Evolutionary conservation across 2,888 invertebrate species (phyloP).

Genomic region (Drosophila recens): DNA sequence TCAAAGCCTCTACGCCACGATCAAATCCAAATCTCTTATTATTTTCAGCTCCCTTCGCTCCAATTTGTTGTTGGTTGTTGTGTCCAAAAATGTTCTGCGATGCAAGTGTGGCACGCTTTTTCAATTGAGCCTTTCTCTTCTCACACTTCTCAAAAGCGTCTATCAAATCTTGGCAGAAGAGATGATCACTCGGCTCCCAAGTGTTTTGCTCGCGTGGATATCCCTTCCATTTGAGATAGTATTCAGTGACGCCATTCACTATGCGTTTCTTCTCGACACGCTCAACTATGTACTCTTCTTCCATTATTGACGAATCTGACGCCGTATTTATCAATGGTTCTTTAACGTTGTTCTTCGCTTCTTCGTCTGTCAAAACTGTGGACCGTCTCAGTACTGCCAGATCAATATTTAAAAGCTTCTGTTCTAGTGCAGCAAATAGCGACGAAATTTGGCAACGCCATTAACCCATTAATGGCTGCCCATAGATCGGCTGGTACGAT

Average conservation of each 20-base stretch:
- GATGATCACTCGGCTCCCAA: constrained; percentile 97
- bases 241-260: constrained; percentile 90
- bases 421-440: constrained; percentile 5
- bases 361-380: too few species aligned
- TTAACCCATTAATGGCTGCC: too few species aligned
- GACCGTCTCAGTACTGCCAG: background rate
- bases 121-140: constrained; percentile 86
- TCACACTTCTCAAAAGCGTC: constrained; percentile 93
- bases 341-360: background rate
- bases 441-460: constrained; percentile 25
- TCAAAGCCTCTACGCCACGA: constrained; percentile 92
- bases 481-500: too few species aligned
- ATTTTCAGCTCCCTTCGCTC: constrained; percentile 26
- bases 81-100: constrained; percentile 63
- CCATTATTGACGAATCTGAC: constrained; percentile 77
- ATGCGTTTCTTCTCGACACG: constrained; percentile 94
- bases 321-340: background rate
- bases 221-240: constrained; percentile 92
- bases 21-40: constrained; percentile 89
- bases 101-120: constrained; percentile 82
- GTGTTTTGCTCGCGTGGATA: constrained; percentile 95
- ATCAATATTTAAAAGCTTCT: background rate
- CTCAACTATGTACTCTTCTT: constrained; percentile 95
- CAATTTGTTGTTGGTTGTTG: background rate
- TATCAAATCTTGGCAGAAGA: constrained; percentile 95